Percentiles rank a stretch among this genome's conserved stretches.
These are phyloP conservation scores for Dendrolimus kikuchii DNA, from an alignment of 1,140 invertebrate species.

Conservation along the genomic window DNA sequence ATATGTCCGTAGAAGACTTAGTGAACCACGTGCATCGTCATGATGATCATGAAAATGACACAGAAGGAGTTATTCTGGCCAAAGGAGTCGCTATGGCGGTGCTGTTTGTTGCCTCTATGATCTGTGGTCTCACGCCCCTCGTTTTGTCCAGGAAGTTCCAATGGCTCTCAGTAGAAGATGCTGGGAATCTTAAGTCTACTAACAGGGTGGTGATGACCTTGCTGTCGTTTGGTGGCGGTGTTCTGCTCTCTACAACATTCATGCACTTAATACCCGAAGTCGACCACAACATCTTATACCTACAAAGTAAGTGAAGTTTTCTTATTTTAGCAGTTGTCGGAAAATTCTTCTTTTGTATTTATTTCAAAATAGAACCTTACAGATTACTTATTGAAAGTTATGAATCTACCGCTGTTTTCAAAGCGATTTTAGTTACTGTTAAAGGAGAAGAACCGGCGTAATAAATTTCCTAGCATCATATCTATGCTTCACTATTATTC, in stretches of 20 bases:
- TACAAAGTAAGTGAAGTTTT: conserved; percentile 63
- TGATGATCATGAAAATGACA: conserved; percentile 29
- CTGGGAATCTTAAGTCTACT: conserved; percentile 55
- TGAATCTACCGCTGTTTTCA: no score
- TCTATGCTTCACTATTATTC: no score
- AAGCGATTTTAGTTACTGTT: no score
- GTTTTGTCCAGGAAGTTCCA: conserved; percentile 77
- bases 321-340: conserved; percentile 4
- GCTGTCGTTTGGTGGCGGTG: conserved; percentile 92
- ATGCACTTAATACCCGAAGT: conserved; percentile 93
- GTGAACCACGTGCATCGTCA: conserved; percentile 20
- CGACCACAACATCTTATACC: conserved; percentile 75
- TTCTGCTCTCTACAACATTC: conserved; percentile 91
- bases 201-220: conserved; percentile 66
- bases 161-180: conserved; percentile 67
- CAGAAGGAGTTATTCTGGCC: conserved; percentile 72
- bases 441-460: no score
- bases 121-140: conserved; percentile 81
- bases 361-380: no score
- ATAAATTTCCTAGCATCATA: no score
- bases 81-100: conserved; percentile 83
- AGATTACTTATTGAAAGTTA: no score
- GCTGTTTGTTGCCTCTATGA: conserved; percentile 79
- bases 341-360: conserved; percentile 1
- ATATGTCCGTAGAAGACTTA: conserved; percentile 20